Evolutionary conservation across 2,113 vertebrate genomes (phyloP), one percentile per base, ranked within the genome.

Genomic region (Malurus alboscapulatus): DNA sequence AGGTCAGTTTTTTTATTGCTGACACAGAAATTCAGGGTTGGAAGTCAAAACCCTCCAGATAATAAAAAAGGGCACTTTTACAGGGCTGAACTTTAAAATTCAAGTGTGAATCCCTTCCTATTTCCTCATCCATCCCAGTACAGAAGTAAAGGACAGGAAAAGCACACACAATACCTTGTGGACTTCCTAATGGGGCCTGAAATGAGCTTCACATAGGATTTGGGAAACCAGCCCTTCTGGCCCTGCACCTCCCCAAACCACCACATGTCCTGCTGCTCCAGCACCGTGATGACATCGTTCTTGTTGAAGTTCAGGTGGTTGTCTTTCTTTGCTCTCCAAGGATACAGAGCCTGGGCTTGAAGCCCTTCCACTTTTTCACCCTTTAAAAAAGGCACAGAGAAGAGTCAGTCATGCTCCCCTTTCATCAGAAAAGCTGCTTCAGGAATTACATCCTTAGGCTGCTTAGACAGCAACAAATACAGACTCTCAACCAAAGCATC

Each of bases 201-300:
- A 97, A 99, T 99, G 94, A 99, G 99, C 94, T 99, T 99, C 86
- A 99, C 99, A 22, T 99, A 99, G 25, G 99, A 99, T 97, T 99
- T 99, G 90, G 99, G 99, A 94, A 99, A 99, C 99, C 99, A 99
- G 84, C 99, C 99, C 98, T 99, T 98, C 92, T 99, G 99, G 54
- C 99, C 99, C 97, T 99, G 99, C 67, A 99, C 99, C 96, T 99
- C 99, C 68, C 99, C 99, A 88, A 99, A 98, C 99, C 99, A 99
- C 99, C 99, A 99, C 99, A 99, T 99, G 95, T 99, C 99, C 97
- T 99, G 99, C 97, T 99, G 99, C 93, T 99, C 99, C 96, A 99
- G 96, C 80, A 99, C 99, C 0, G 99, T 99, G 94, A 99, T 99
- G 55, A 99, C 97, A 53, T 99, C 99, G 11, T 98, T 99, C 95